A percentile compares a stretch with the other conserved stretches of the same genome.
Evolutionary conservation across 2,797 vertebrate genomes (phyloP).

Genomic region (Emydoidea blandingii): DNA sequence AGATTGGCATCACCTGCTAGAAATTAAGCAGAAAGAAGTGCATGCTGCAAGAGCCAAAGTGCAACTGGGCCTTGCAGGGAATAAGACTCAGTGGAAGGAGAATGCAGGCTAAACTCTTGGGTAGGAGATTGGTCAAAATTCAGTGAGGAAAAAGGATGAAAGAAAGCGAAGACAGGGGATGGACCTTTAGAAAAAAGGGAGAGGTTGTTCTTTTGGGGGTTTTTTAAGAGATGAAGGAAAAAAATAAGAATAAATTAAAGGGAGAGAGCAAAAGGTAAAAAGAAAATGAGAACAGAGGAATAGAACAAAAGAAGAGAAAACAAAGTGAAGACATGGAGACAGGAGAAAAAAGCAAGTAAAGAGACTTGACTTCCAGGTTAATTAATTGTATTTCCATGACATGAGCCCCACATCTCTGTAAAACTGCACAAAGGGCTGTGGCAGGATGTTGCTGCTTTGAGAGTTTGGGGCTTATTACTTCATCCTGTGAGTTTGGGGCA

Average conservation of each 20-base stretch:
- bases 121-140: slow-evolving; percentile 17
- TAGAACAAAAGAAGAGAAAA: background rate
- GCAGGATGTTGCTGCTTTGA: slow-evolving; percentile 47
- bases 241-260: background rate
- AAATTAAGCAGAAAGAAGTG: slow-evolving; percentile 43
- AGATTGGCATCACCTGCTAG: slow-evolving; percentile 42
- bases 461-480: slow-evolving; percentile 56
- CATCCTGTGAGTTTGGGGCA: slow-evolving; percentile 67
- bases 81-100: slow-evolving; percentile 13
- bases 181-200: background rate
- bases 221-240: background rate
- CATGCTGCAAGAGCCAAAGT: background rate
- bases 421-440: slow-evolving; percentile 24
- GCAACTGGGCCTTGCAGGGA: background rate
- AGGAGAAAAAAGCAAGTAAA: background rate
- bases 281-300: background rate
- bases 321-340: background rate
- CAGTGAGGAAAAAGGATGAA: background rate
- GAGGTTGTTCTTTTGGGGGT: background rate
- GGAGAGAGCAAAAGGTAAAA: background rate
- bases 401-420: slow-evolving; percentile 28
- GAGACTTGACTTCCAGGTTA: background rate
- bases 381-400: background rate
- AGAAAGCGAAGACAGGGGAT: background rate
- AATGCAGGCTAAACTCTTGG: background rate